phyloP scores from a whole-genome alignment of 2,797 vertebrate genomes.

The Typhlichthys eigenmanni region DNA sequence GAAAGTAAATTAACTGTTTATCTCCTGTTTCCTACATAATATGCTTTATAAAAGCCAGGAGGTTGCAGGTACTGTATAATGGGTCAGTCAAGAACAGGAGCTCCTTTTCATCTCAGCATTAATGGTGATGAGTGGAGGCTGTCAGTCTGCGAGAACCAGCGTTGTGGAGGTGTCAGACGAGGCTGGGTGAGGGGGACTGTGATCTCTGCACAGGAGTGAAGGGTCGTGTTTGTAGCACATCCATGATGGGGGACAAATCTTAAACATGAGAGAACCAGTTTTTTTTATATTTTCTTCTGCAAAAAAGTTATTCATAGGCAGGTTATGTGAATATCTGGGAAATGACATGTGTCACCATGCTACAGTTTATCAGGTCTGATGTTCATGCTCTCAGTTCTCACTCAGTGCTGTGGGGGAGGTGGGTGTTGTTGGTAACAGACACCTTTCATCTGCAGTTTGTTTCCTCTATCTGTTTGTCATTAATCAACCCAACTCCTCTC shows the following conservation, averaged over 20 bases:
- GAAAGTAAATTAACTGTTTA: background rate
- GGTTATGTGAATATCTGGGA: too few species aligned
- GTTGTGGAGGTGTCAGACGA: conserved; percentile 16
- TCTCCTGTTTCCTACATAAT: background rate
- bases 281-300: too few species aligned
- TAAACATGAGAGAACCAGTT: too few species aligned
- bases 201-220: conserved; percentile 14
- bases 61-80: background rate
- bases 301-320: too few species aligned
- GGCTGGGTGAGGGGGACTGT: background rate
- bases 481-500: conserved; percentile 23
- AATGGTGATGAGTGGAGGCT: conserved; percentile 32
- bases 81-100: conserved; percentile 1
- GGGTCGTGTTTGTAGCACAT: conserved; percentile 2
- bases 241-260: too few species aligned
- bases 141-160: conserved; percentile 23
- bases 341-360: too few species aligned
- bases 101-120: conserved; percentile 26
- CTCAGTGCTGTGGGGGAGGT: background rate
- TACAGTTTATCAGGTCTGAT: background rate
- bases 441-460: conserved; percentile 50
- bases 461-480: conserved; percentile 44
- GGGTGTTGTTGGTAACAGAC: conserved; percentile 7
- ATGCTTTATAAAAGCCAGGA: background rate
- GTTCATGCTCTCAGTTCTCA: background rate